These are phyloP conservation scores for Ctenicera cuprea DNA, from an alignment of 2,888 invertebrate species.

Conservation along the genomic window DNA sequence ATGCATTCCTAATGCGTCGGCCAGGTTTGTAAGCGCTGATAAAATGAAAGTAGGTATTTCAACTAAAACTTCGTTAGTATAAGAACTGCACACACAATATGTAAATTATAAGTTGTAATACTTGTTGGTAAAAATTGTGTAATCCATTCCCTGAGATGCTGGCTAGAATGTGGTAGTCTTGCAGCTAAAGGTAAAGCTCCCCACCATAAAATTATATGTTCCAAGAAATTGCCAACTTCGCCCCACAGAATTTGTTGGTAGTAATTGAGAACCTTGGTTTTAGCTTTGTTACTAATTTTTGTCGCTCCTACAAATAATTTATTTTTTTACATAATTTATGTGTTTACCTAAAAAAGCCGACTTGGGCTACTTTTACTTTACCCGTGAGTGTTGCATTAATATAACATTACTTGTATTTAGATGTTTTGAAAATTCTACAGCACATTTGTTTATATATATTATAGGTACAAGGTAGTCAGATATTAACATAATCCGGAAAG, in stretches of 20 bases:
- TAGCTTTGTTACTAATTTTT: slow-evolving; percentile 77
- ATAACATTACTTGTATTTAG: too few relatives aligned
- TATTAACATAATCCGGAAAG: too few relatives aligned
- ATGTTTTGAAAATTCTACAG: too few relatives aligned
- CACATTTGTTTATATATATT: too few relatives aligned
- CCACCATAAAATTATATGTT: slow-evolving; percentile 92
- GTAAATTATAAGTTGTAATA: slow-evolving; percentile 59
- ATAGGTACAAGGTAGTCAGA: too few relatives aligned
- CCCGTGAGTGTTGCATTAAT: too few relatives aligned
- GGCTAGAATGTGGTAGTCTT: slow-evolving; percentile 78
- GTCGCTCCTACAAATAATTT: slow-evolving; percentile 73
- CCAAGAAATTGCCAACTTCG: slow-evolving; percentile 85
- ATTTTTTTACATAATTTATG: slow-evolving; percentile 1
- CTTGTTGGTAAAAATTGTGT: slow-evolving; percentile 77
- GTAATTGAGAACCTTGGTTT: slow-evolving; percentile 80
- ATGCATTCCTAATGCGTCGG: slow-evolving; percentile 86
- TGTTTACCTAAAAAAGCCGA: too few relatives aligned
- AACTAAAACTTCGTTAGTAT: slow-evolving; percentile 70
- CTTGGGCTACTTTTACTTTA: too few relatives aligned
- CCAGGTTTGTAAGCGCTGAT: slow-evolving; percentile 83
- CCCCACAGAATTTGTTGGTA: slow-evolving; percentile 88
- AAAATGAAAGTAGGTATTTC: slow-evolving; percentile 80
- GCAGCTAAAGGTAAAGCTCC: slow-evolving; percentile 83
- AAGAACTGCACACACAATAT: background rate
- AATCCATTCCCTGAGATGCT: slow-evolving; percentile 80